Evolutionary conservation across 2,797 vertebrate genomes (phyloP), one percentile per base, ranked within the genome.

Genomic region (Paramormyrops hopkinsi): DNA sequence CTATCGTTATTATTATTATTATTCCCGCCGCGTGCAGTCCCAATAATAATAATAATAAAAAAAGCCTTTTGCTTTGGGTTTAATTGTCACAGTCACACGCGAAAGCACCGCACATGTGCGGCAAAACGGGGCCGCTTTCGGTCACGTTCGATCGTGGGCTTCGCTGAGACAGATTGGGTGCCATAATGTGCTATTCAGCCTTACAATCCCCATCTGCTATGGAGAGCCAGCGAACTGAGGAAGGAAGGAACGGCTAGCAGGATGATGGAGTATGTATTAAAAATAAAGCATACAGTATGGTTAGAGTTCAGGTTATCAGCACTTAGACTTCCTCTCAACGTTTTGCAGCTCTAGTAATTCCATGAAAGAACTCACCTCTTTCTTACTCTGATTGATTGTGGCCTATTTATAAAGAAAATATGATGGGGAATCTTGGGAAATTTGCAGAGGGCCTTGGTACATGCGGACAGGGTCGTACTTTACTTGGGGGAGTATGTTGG

Each of bases 181-280:
- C 93, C 92, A 94, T 94, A 96, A 96, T 95, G 94, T 93, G 93
- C 94, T 93, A 94, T 92, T 93, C 93, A 95, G 95, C 95, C 94
- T 95, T 94, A 94, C 94, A 95, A 94, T 95, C 94, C 94, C 95
- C 95, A 96, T 96, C 95, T 96, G 96, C 94, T 94, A 90, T 91
- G 92, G 91, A 92, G 91, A 94, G 91, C 91, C 92, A 92, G 89
- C 48, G 90, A 91, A 92, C 90, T 91, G 90, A 91, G 87, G 88
- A 90, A 90, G 89, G 50, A 82, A 85, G 17, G 89, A 88, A 83
- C 88, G 91, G 92, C 91, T 93, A 94, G 94, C 94, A 94, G 94
- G 93, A 95, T 95, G 95, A 96, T 95, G 94, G 94, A 96, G 94
- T 94, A 92, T 92, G 94, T 94, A 95, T 96, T 96, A 96, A 95